Conservation (phyloP, 2,113 vertebrate species). For the Dolichallabes microphthalmus region DNA sequence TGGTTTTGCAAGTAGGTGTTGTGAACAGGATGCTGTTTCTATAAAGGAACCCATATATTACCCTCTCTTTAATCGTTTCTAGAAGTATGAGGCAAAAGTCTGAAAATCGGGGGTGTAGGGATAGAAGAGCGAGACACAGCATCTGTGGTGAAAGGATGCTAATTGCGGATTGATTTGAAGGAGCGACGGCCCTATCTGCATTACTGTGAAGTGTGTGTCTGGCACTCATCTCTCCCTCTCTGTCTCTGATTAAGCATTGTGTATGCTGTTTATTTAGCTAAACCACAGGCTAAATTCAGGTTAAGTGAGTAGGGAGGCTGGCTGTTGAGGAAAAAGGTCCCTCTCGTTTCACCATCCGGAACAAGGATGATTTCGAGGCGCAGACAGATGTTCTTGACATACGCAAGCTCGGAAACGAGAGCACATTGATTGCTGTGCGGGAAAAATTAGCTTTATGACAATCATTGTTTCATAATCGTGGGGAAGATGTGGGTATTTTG, state of each 20-base stretch:
- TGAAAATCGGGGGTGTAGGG: neutral
- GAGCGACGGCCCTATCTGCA: slow-evolving; percentile 26
- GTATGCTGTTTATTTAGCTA: slow-evolving; percentile 72
- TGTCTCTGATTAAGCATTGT: slow-evolving; percentile 65
- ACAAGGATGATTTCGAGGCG: slow-evolving; percentile 68
- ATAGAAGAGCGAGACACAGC: neutral
- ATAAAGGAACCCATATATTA: neutral
- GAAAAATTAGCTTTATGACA: slow-evolving; percentile 14
- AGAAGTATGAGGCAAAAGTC: neutral
- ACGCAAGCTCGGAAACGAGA: slow-evolving; percentile 1
- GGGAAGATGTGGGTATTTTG: neutral
- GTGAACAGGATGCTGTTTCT: slow-evolving; percentile 9
- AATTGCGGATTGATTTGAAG: slow-evolving; percentile 56
- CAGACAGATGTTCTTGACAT: slow-evolving; percentile 60
- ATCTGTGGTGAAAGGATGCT: slow-evolving; percentile 50
- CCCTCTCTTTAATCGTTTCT: neutral
- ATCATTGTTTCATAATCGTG: slow-evolving; percentile 18
- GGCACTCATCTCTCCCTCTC: slow-evolving; percentile 15
- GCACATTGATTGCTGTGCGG: neutral
- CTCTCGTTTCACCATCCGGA: slow-evolving; percentile 65
- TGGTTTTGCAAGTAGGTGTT: neutral
- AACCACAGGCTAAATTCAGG: slow-evolving; percentile 72
- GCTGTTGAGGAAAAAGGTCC: slow-evolving; percentile 65
- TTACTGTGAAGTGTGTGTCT: slow-evolving; percentile 12
- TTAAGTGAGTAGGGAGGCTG: slow-evolving; percentile 72